Base-by-base conservation (phyloP, 2,113 vertebrate genomes). In the Pelecanus crispus region DNA sequence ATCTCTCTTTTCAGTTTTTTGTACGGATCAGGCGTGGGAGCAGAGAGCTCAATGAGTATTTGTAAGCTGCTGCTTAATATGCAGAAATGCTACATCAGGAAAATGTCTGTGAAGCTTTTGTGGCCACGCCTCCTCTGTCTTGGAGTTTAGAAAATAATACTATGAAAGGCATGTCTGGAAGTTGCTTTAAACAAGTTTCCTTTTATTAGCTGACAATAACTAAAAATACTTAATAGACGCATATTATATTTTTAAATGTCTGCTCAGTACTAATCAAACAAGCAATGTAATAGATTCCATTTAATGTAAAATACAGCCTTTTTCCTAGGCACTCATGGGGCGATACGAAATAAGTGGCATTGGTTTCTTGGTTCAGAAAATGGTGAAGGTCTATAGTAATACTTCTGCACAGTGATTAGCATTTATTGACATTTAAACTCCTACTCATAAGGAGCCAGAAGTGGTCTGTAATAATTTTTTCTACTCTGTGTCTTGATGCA, bases 41-140 rank as follows among this genome's bases (percentile, higher is more conserved):
- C 97, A 95, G 93, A 94, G 95, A 95, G 95, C 98, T 98, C 98
- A 98, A 88, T 98, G 98, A 98, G 98, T 98, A 90, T 97, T 98
- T 97, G 97, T 98, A 98, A 97, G 96, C 98, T 98, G 97, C 98
- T 99, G 96, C 92, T 98, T 98, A 98, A 98, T 98, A 99, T 99
- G 98, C 99, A 98, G 97, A 97, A 98, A 97, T 98, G 98, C 97
- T 95, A 95, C 96, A 94, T 96, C 97, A 96, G 98, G 97, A 98
- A 98, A 95, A 93, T 4, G 96, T 87, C 88, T 97, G 93, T 95
- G 90, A 93, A 80, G 96, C 96, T 97, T 96, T 95, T 87, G 68
- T 97, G 92, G 88, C 96, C 97, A 96, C 89, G 36, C 97, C 97
- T 96, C 96, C 94, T 66, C 92, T 70, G 89, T 86, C 61, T 85